Evolutionary conservation across 53 echinoderm and acorn worm species (phyloP), one percentile per base, ranked within the genome.

Genomic region (Paracentrotus lividus): DNA sequence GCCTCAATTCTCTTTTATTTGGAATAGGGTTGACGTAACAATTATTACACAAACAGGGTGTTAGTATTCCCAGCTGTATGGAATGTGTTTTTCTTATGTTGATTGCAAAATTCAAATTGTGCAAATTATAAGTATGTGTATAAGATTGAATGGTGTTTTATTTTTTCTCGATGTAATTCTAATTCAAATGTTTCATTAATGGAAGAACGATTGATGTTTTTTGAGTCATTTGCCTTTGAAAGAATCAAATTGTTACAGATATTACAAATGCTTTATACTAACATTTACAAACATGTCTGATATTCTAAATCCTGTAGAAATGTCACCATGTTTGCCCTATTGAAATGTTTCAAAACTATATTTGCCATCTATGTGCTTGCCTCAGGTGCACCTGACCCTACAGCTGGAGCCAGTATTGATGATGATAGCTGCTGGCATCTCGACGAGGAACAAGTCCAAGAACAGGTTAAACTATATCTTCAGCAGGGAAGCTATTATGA

Each of bases 341-440:
- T n/a, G n/a, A n/a, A n/a, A n/a, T n/a, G n/a, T n/a, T n/a, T n/a
- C 12, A 51, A 51, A 51, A 8, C 51, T 51, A 12, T 51, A 8
- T 51, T 51, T 51, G 51, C 85, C 6, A 67, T 72, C 36, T 72
- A 38, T 57, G 44, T 77, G 27, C 84, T 93, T 93, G 33, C 43
- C 49, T 31, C 94, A 99, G 99, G 99, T 97, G 99, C 99, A 29
- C 99, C 99, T 24, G 99, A 99, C 93, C 99, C 99, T 2, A 99
- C 99, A 36, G 99, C 99, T 87, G 99, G 99, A 88, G 99, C 99
- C 85, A 99, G 99, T 89, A 97, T 99, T 26, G 99, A 97, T 75
- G 99, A 99, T 67, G 99, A 99, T 52, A 99, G 96, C 76, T 99
- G 99, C 86, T 99, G 99, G 99, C 99, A 99, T 93, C 94, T 99